Base-by-base conservation (phyloP, 2,113 vertebrate species). In the Gnathonemus longibarbis region DNA sequence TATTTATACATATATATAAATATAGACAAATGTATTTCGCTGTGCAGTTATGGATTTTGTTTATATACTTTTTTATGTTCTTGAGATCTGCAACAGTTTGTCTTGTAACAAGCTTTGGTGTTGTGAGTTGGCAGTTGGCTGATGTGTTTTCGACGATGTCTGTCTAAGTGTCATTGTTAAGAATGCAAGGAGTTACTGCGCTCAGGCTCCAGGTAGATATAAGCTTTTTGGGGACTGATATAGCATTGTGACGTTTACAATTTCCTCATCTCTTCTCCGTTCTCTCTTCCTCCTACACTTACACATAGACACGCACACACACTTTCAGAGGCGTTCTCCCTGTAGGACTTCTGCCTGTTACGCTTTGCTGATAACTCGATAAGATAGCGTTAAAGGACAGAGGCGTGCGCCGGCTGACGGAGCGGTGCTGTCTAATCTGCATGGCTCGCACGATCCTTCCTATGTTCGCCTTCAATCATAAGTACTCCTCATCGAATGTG, bases 151-250 rank as follows among this genome's bases (percentile, higher is more conserved):
- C 92, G 92, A 94, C 91, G 92, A 91, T 91, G 93, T 94, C 92
- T 93, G 92, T 95, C 93, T 93, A 91, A 91, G 92, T 95, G 92
- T 95, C 92, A 93, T 93, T 93, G 94, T 94, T 91, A 95, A 92
- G 91, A 94, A 94, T 90, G 91, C 87, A 90, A 90, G 85, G 84
- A 35, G 91, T 90, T 62, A 91, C 90, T 93, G 92, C 92, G 92
- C 89, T 80, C 89, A 91, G 92, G 90, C 91, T 90, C 89, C 89
- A 91, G 91, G 89, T 89, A 85, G 35, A 84, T 84, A 84, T 84
- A 84, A 77, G 50, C 89, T 45, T 84, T 84, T 74, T 84, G 89
- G 49, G 50, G 77, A 45, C 89, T 84, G 89, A 56, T 84, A 56
- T 58, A 89, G 52, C 35, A 45, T 42, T 84, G 27, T 58, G 31